Evolutionary conservation across 2,113 vertebrate species (phyloP), one percentile per base, ranked within the genome.

Genomic region (Protobothrops flavoviridis): DNA sequence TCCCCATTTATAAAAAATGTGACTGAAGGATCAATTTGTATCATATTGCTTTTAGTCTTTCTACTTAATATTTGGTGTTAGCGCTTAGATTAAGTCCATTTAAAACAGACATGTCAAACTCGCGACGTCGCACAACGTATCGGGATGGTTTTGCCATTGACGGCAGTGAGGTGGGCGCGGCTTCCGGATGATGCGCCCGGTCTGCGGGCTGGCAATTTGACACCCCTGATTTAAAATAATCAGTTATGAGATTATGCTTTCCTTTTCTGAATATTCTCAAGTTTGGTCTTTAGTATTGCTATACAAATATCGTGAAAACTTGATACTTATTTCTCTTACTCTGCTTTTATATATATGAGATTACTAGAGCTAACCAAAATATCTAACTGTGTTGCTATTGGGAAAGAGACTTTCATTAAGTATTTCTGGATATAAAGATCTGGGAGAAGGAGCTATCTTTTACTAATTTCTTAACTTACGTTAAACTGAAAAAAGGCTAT

Each of bases 391-490:
- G 20, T 48, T 56, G 1, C 64, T 89, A 94, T 48, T n/a, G 56
- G 12, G 7, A 9, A 61, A 11, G 55, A 21, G 64, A 50, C 53
- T 56, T 59, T 21, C 13, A 43, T 61, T 81, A 92, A 92, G 61
- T n/a, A 74, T 43, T 93, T 29, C 23, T 94, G 52, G 50, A 81
- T 48, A 74, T 87, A 86, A 90, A 90, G 48, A 26, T 89, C 88
- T 85, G 33, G 85, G 89, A 93, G 55, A 74, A 85, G 8, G 64
- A 45, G 29, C 85, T 95, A 15, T 5, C 69, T 39, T 39, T 39
- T 21, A 21, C 87, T 88, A 56, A 48, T 59, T 96, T 48, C 88
- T 95, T 59, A 57, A 90, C 15, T 0, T 92, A 55, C 91, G 92
- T 61, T 43, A 64, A 1, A 81, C 48, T 86, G 90, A 0, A 56